Evolutionary conservation across 2,888 invertebrate genomes (phyloP).

Genomic region (Nephrocerus scutellatus): DNA sequence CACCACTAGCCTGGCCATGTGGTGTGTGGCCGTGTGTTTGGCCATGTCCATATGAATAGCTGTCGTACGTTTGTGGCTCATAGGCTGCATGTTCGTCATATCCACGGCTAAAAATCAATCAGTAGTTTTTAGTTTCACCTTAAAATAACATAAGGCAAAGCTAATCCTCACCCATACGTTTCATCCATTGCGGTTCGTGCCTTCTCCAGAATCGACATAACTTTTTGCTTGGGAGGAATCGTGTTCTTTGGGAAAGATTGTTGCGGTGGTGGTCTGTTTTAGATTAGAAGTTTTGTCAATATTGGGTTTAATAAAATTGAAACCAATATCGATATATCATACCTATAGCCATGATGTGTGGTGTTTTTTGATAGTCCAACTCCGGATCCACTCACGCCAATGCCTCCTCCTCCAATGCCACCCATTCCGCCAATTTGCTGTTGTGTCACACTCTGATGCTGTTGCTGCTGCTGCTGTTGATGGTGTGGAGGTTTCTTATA

Average conservation of each 20-base stretch:
- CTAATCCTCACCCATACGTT: conserved; percentile 55
- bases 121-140: not conserved
- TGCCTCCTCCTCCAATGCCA: conserved; percentile 17
- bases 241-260: conserved; percentile 49
- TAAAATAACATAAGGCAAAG: not conserved
- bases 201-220: conserved; percentile 75
- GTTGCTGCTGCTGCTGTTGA: conserved; percentile 17
- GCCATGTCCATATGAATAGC: conserved; percentile 36
- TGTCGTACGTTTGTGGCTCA: conserved; percentile 42
- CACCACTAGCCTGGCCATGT: conserved; percentile 31
- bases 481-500: conserved; percentile 31
- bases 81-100: conserved; percentile 43
- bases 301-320: too few relatives aligned
- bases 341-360: conserved; percentile 39
- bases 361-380: conserved; percentile 29
- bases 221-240: conserved; percentile 68
- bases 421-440: conserved; percentile 14
- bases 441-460: conserved; percentile 14
- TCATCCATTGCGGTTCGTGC: conserved; percentile 78
- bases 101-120: conserved; percentile 30
- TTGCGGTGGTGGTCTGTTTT: conserved; percentile 35
- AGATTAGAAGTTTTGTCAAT: too few relatives aligned
- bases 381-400: conserved; percentile 12
- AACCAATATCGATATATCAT: too few relatives aligned
- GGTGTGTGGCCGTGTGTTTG: conserved; percentile 28